These are phyloP conservation scores for Hetaerina americana DNA, from an alignment of 1,140 invertebrate genomes.

Conservation along the genomic window DNA sequence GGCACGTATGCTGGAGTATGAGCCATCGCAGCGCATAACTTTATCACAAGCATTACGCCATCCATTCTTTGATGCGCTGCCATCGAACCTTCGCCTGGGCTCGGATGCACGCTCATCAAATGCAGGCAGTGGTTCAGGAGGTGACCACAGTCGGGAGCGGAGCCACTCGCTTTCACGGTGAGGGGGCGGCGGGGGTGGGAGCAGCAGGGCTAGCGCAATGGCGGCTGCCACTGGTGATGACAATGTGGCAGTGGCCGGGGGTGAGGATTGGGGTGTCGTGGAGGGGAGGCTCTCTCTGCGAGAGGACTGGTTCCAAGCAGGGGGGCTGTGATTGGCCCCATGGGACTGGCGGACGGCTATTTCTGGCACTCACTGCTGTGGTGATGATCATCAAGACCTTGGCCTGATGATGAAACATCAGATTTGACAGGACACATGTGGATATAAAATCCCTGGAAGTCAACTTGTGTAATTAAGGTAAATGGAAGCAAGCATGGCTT, in stretches of 20 bases:
- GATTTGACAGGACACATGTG: background rate
- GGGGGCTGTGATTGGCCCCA: background rate
- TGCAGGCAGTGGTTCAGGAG: slow-evolving; percentile 12
- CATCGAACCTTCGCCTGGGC: slow-evolving; percentile 53
- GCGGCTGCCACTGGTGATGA: background rate
- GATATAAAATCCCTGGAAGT: background rate
- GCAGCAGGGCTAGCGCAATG: background rate
- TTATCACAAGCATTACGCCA: slow-evolving; percentile 81
- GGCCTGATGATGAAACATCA: background rate
- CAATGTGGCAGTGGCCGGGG: background rate
- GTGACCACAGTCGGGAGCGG: slow-evolving; percentile 38
- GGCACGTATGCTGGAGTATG: slow-evolving; percentile 91
- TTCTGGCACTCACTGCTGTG: background rate
- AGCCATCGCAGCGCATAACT: slow-evolving; percentile 78
- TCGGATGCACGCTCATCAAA: slow-evolving; percentile 25
- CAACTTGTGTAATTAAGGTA: no score
- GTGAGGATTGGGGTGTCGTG: background rate
- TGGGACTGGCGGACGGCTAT: background rate
- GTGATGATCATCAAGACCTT: background rate
- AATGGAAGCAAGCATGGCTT: no score
- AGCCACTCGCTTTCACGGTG: slow-evolving; percentile 48
- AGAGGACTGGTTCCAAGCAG: background rate
- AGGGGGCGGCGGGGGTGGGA: slow-evolving; percentile 15
- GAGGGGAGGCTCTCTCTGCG: background rate
- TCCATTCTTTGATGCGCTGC: slow-evolving; percentile 83